A percentile compares a stretch with the other conserved stretches of the same genome.
Evolutionary conservation across 2,888 invertebrate genomes (phyloP).

Genomic region (Ophion costatus): DNA sequence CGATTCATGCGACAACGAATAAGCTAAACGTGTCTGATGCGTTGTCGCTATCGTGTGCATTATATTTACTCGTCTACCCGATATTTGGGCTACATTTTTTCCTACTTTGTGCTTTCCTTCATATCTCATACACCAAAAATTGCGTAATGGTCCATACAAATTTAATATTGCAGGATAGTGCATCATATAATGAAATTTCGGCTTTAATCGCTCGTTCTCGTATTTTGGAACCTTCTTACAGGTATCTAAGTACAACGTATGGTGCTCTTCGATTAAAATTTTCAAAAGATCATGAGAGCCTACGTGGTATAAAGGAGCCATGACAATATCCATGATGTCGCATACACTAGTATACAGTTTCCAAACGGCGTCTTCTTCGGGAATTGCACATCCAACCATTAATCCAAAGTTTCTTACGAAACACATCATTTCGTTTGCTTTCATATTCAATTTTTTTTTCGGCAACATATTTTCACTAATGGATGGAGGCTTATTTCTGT

Average conservation of each 20-base stretch:
- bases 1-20: slow-evolving; percentile 24
- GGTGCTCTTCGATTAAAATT: slow-evolving; percentile 50
- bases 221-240: slow-evolving; percentile 32
- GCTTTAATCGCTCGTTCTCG: slow-evolving; percentile 30
- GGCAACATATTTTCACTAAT: slow-evolving; percentile 52
- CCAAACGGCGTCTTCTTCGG: slow-evolving; percentile 55
- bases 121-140: slow-evolving; percentile 56
- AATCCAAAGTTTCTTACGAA: slow-evolving; percentile 54
- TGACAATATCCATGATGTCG: slow-evolving; percentile 52
- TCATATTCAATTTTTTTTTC: slow-evolving; percentile 57
- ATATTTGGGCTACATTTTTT: slow-evolving; percentile 40
- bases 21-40: slow-evolving; percentile 46
- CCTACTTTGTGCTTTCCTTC: slow-evolving; percentile 52
- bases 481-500: slow-evolving; percentile 56
- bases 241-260: slow-evolving; percentile 40
- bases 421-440: slow-evolving; percentile 60
- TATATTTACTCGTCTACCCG: slow-evolving; percentile 41
- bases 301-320: slow-evolving; percentile 40
- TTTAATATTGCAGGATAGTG: slow-evolving; percentile 41
- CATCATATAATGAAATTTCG: slow-evolving; percentile 52
- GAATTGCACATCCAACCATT: slow-evolving; percentile 46
- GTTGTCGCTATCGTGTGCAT: slow-evolving; percentile 44
- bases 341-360: slow-evolving; percentile 55
- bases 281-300: slow-evolving; percentile 38
- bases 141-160: slow-evolving; percentile 22